phyloP scores from a whole-genome alignment of 2,888 invertebrate genomes.

The Phengaris arion region DNA sequence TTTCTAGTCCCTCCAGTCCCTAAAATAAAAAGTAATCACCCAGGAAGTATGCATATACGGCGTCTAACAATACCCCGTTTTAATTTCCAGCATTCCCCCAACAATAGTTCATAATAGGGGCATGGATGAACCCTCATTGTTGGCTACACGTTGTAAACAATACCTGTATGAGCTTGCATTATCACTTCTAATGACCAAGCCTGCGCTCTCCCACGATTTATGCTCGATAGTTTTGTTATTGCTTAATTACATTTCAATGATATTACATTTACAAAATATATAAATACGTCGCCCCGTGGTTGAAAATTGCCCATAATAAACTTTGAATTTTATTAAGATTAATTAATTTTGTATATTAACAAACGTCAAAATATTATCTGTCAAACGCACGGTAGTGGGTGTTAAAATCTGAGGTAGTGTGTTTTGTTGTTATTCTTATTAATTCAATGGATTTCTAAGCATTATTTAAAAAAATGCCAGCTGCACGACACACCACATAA shows the following conservation, averaged over 20 bases:
- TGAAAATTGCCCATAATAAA: too few relatives aligned
- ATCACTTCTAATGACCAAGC: slow-evolving; percentile 74
- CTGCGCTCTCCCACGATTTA: slow-evolving; percentile 60
- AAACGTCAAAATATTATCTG: too few relatives aligned
- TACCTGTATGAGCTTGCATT: slow-evolving; percentile 76
- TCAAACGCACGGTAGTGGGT: too few relatives aligned
- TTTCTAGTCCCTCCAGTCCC: slow-evolving; percentile 7
- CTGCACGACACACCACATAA: too few relatives aligned
- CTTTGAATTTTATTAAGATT: too few relatives aligned
- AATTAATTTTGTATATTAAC: too few relatives aligned
- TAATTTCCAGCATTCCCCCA: slow-evolving; percentile 70
- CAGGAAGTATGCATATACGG: slow-evolving; percentile 32
- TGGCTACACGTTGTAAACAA: slow-evolving; percentile 67
- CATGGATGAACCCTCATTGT: slow-evolving; percentile 67
- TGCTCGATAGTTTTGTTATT: slow-evolving; percentile 19
- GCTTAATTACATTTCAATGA: not conserved
- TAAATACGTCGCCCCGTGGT: too few relatives aligned
- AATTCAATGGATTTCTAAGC: too few relatives aligned
- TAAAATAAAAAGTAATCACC: slow-evolving; percentile 26
- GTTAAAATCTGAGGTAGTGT: too few relatives aligned
- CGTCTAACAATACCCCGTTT: slow-evolving; percentile 72
- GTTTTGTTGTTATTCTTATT: too few relatives aligned
- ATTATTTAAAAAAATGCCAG: too few relatives aligned
- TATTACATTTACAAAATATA: not conserved
- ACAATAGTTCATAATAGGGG: slow-evolving; percentile 73